These are phyloP conservation scores for Gordius sp. DNA, from an alignment of 2,888 invertebrate genomes.

Conservation along the genomic window DNA sequence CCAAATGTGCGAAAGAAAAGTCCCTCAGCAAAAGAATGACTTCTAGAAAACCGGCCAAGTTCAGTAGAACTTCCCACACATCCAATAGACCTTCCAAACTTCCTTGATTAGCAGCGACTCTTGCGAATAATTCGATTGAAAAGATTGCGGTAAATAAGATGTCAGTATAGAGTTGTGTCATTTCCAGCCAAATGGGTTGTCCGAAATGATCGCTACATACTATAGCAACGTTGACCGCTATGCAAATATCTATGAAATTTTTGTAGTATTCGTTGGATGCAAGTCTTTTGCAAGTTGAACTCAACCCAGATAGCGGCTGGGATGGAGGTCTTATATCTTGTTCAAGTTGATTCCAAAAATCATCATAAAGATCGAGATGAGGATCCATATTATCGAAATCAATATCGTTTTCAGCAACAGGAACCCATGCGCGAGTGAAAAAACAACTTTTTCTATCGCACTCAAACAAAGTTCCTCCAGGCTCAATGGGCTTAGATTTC, in stretches of 20 bases:
- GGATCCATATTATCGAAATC: no score
- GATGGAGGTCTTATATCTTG: no score
- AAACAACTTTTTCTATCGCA: conserved; percentile 1
- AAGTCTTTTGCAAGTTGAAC: no score
- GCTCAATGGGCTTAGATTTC: no score
- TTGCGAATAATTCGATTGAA: background rate
- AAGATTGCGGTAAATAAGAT: background rate
- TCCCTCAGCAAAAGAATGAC: no score
- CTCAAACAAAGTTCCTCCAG: background rate
- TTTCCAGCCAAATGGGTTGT: background rate
- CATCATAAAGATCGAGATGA: no score
- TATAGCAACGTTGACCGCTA: background rate
- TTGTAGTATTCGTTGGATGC: background rate
- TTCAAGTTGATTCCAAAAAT: no score
- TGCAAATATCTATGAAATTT: background rate
- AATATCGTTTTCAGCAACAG: no score
- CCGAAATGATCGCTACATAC: conserved; percentile 5
- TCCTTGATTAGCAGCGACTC: background rate
- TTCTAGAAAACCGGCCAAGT: no score
- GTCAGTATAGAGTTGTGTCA: background rate
- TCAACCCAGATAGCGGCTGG: no score
- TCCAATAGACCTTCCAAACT: background rate
- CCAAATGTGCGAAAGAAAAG: no score
- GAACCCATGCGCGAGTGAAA: background rate
- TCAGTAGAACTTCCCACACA: background rate